Conservation (phyloP, 2,797 vertebrate species). For the Eulemur coronatus region DNA sequence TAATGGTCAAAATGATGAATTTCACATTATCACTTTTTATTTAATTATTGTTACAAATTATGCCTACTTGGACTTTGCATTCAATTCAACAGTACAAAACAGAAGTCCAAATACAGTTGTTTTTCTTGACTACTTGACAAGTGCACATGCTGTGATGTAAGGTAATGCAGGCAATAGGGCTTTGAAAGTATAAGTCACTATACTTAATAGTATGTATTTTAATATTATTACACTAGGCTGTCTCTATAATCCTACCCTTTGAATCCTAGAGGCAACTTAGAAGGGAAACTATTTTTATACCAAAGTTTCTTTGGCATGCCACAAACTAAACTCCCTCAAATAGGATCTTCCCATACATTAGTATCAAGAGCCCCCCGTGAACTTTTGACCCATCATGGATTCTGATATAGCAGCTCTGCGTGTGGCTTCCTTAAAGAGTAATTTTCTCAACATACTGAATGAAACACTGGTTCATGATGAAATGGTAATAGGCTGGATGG, state of each 20-base stretch:
- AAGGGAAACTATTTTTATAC: neutral
- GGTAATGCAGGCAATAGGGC: neutral
- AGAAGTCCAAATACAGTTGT: neutral
- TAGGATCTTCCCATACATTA: neutral
- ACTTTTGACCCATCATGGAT: constrained; percentile 14
- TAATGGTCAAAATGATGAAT: neutral
- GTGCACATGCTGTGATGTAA: neutral
- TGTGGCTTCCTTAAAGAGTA: constrained; percentile 15
- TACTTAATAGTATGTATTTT: neutral
- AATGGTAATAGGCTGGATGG: constrained; percentile 3
- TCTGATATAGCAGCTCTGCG: neutral
- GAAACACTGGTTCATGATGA: neutral
- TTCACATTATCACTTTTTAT: neutral
- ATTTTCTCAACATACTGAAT: constrained; percentile 37
- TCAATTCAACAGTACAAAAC: constrained; percentile 5
- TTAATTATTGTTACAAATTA: neutral
- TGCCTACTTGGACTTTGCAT: neutral
- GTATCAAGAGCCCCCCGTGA: neutral
- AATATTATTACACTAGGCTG: neutral
- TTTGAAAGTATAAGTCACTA: neutral
- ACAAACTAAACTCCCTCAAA: neutral
- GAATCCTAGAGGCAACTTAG: neutral
- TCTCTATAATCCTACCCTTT: neutral
- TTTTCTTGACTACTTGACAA: neutral
- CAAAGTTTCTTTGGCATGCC: neutral